Evolutionary conservation across 2,797 vertebrate species (phyloP).

Genomic region (Poecilia wingei): DNA sequence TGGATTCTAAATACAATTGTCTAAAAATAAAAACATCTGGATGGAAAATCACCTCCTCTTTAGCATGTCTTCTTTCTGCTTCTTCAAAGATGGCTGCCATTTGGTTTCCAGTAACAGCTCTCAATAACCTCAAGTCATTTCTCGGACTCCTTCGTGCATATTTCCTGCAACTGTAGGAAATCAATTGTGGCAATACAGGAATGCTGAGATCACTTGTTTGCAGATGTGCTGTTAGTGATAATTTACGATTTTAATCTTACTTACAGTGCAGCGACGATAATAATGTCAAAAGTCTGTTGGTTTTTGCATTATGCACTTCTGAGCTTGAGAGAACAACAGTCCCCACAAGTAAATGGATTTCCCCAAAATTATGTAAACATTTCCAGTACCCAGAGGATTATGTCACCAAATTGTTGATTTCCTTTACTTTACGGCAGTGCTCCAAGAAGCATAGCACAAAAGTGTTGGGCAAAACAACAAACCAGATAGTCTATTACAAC

Average conservation of each 20-base stretch:
- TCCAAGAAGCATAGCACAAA: not conserved
- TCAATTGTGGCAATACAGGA: slow-evolving; percentile 21
- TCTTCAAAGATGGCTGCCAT: slow-evolving; percentile 52
- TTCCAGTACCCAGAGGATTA: not conserved
- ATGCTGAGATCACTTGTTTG: not conserved
- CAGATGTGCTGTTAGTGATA: slow-evolving; percentile 16
- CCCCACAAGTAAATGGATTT: slow-evolving; percentile 1
- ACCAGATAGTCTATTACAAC: not conserved
- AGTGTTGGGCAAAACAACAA: not conserved
- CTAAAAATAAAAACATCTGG: slow-evolving; percentile 81
- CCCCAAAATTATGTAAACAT: not conserved
- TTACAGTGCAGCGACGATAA: not conserved
- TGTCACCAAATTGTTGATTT: not conserved
- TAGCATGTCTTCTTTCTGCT: slow-evolving; percentile 13
- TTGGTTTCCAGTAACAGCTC: slow-evolving; percentile 55
- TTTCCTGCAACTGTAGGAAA: slow-evolving; percentile 50
- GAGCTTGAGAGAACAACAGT: not conserved
- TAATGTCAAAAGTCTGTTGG: not conserved
- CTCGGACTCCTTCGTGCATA: slow-evolving; percentile 50
- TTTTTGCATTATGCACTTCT: not conserved
- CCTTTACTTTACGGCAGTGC: not conserved
- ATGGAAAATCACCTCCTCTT: slow-evolving; percentile 41
- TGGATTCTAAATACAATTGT: slow-evolving; percentile 73
- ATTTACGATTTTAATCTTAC: slow-evolving; percentile 7
- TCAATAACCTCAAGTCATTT: slow-evolving; percentile 64